These are phyloP conservation scores for Varanus komodoensis DNA, from an alignment of 2,113 vertebrate genomes.

Conservation along the genomic window DNA sequence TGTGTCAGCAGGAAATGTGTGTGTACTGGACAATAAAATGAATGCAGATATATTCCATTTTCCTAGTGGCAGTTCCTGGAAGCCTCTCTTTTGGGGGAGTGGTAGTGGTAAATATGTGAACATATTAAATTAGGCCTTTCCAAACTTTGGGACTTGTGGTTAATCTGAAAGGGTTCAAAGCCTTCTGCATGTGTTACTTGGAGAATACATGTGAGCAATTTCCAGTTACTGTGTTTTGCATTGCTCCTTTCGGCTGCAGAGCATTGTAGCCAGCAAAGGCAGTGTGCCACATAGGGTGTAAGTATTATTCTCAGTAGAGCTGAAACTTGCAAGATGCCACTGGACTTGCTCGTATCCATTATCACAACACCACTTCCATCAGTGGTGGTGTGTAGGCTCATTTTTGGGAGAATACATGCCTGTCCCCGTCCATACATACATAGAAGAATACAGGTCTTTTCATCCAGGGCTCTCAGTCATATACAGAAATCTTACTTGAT, in stretches of 20 bases:
- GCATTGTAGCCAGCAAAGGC: constrained; percentile 40
- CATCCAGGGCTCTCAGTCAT: too few relatives aligned
- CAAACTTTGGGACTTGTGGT: constrained; percentile 53
- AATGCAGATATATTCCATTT: constrained; percentile 52
- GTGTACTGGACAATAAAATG: constrained; percentile 37
- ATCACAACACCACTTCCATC: neutral
- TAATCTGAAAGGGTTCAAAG: constrained; percentile 61
- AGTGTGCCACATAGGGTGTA: constrained; percentile 20
- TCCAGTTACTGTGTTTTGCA: constrained; percentile 61
- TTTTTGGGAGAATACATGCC: neutral
- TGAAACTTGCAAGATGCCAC: neutral
- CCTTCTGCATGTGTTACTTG: constrained; percentile 49
- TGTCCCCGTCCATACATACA: too few relatives aligned
- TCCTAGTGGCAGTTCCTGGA: constrained; percentile 62
- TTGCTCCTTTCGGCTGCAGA: constrained; percentile 34
- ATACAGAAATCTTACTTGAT: too few relatives aligned
- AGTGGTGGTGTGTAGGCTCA: neutral
- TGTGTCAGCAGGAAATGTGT: constrained; percentile 68
- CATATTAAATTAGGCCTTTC: constrained; percentile 50
- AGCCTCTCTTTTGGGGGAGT: constrained; percentile 47
- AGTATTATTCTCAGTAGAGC: neutral
- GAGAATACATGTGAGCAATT: constrained; percentile 62
- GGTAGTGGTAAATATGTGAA: constrained; percentile 62
- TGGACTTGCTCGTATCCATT: too few relatives aligned
- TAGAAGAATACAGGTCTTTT: too few relatives aligned